Percentiles rank a stretch among this genome's conserved stretches.
These are phyloP conservation scores for Clepsis dumicolana DNA, from an alignment of 2,888 invertebrate species.

Conservation along the genomic window DNA sequence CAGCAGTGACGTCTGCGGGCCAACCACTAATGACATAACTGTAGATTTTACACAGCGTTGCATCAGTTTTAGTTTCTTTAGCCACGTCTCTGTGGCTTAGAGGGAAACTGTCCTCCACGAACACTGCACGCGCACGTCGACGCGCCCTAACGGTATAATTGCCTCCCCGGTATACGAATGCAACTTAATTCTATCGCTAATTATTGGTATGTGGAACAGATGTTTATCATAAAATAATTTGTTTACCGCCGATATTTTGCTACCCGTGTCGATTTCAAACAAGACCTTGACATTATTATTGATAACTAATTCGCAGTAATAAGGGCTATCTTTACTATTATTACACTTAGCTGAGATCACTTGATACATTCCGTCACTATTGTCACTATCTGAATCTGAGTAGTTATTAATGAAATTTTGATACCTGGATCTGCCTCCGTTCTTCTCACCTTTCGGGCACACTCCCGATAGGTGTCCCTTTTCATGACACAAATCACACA, in stretches of 20 bases:
- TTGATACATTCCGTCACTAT: constrained; percentile 18
- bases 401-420: background rate
- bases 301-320: constrained; percentile 1
- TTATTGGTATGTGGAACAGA: background rate
- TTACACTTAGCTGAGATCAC: constrained; percentile 8
- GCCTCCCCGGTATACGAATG: constrained; percentile 16
- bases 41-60: background rate
- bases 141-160: background rate
- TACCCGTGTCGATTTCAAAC: constrained; percentile 21
- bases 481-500: constrained; percentile 4
- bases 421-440: background rate
- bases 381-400: background rate
- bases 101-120: constrained; percentile 33
- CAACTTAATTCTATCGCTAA: background rate
- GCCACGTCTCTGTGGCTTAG: constrained; percentile 6
- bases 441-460: constrained; percentile 8
- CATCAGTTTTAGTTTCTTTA: constrained; percentile 6
- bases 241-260: constrained; percentile 16
- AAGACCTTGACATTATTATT: background rate
- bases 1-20: constrained; percentile 2
- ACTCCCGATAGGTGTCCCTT: constrained; percentile 10
- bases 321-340: constrained; percentile 15
- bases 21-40: constrained; percentile 9
- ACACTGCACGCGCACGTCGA: constrained; percentile 9
- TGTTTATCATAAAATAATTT: constrained; percentile 13